Evolutionary conservation across 2,113 vertebrate genomes (phyloP).

Genomic region (Lepisosteus osseus): DNA sequence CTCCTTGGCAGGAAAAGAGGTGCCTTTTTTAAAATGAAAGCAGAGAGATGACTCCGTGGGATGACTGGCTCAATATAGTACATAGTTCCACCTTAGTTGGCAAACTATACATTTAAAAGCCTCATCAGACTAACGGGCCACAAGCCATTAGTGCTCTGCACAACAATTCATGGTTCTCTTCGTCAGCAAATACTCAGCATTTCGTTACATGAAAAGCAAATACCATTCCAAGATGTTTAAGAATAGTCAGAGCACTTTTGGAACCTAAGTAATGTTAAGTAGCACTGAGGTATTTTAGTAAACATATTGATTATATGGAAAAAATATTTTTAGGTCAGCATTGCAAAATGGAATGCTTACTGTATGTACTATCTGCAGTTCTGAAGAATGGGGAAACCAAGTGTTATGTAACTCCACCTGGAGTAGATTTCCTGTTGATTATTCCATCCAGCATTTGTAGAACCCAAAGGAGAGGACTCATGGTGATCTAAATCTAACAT

Average conservation of each 20-base stretch:
- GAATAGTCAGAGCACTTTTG: not conserved
- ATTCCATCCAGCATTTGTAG: not conserved
- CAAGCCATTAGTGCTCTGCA: too few relatives aligned
- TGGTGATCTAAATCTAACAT: conserved; percentile 3
- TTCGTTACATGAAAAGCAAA: not conserved
- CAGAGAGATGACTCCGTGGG: not conserved
- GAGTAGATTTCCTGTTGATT: conserved; percentile 7
- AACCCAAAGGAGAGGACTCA: not conserved
- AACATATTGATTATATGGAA: not conserved
- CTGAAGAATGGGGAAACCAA: conserved; percentile 4
- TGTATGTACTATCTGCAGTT: not conserved
- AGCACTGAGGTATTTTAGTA: not conserved
- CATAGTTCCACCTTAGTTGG: not conserved
- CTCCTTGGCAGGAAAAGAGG: not conserved
- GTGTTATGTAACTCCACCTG: not conserved
- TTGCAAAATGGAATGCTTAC: not conserved
- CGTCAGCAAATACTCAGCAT: not conserved
- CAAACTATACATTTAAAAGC: not conserved
- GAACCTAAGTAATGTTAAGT: not conserved
- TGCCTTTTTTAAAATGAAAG: not conserved
- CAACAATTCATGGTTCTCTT: not conserved
- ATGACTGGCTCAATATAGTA: not conserved
- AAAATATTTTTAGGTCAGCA: not conserved
- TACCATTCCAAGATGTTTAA: not conserved
- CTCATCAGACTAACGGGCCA: too few relatives aligned